A percentile compares a stretch with the other conserved stretches of the same genome.
These are phyloP conservation scores for Sebastes cheni DNA, from an alignment of 2,797 vertebrate genomes.

Conservation along the genomic window DNA sequence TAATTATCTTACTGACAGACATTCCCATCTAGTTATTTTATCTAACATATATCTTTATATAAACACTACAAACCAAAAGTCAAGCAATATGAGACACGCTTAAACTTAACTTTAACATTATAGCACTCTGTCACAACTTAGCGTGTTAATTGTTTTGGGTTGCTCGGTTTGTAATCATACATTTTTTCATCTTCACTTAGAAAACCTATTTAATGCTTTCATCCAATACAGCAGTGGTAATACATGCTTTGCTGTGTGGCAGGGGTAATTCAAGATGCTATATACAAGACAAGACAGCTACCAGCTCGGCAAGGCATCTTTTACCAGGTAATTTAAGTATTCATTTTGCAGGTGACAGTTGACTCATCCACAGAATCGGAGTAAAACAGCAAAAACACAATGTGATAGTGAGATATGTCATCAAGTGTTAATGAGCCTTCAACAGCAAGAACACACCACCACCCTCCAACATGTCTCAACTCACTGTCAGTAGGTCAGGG, in stretches of 20 bases:
- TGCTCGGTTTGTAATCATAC: not conserved
- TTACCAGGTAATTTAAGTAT: not conserved
- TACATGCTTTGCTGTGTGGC: not conserved
- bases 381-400: not conserved
- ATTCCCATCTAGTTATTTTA: not conserved
- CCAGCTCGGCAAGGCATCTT: not conserved
- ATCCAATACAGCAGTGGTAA: not conserved
- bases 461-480: slow-evolving; percentile 57
- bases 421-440: slow-evolving; percentile 12
- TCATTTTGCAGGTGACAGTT: not conserved
- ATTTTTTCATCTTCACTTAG: not conserved
- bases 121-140: not conserved
- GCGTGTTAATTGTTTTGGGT: not conserved
- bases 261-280: not conserved
- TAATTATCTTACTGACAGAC: too few relatives aligned
- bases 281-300: not conserved
- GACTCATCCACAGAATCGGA: not conserved
- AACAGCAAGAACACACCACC: slow-evolving; percentile 5
- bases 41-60: too few relatives aligned
- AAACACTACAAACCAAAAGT: not conserved
- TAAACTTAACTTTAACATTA: not conserved
- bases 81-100: not conserved
- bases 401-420: not conserved
- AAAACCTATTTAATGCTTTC: not conserved
- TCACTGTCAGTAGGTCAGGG: slow-evolving; percentile 33